Evolutionary conservation across 2,888 invertebrate genomes (phyloP).

Genomic region (Terebella lapidaria): DNA sequence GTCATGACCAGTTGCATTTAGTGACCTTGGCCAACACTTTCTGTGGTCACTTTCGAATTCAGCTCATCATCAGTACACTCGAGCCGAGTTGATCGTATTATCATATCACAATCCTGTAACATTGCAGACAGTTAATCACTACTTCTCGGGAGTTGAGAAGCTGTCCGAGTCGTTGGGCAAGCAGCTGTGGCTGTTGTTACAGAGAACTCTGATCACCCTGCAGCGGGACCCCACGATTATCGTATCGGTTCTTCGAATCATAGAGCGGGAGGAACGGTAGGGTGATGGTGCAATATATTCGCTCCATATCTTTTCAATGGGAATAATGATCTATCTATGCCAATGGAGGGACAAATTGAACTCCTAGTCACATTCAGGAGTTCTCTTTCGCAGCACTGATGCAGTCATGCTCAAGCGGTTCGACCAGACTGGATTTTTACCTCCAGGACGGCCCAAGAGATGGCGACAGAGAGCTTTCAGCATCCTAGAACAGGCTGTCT

Average conservation of each 20-base stretch:
- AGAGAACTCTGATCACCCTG: constrained; percentile 86
- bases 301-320: too few relatives aligned
- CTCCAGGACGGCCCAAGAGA: constrained; percentile 87
- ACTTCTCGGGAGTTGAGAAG: constrained; percentile 91
- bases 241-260: constrained; percentile 90
- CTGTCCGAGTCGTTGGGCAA: constrained; percentile 84
- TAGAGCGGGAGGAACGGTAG: constrained; percentile 88
- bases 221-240: constrained; percentile 77
- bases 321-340: neutral
- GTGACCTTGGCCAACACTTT: too few relatives aligned
- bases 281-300: neutral
- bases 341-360: neutral
- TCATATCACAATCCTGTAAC: too few relatives aligned
- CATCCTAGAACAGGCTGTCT: constrained; percentile 59
- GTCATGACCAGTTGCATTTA: too few relatives aligned
- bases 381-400: constrained; percentile 63
- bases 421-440: constrained; percentile 79
- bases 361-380: neutral
- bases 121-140: constrained; percentile 77
- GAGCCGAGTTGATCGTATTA: too few relatives aligned
- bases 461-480: constrained; percentile 85
- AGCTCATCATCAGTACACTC: too few relatives aligned
- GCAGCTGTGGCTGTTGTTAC: constrained; percentile 82
- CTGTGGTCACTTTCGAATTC: too few relatives aligned
- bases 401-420: constrained; percentile 74